Evolutionary conservation across 2,797 vertebrate genomes (phyloP).

Genomic region (Ptychadena robeensis): DNA sequence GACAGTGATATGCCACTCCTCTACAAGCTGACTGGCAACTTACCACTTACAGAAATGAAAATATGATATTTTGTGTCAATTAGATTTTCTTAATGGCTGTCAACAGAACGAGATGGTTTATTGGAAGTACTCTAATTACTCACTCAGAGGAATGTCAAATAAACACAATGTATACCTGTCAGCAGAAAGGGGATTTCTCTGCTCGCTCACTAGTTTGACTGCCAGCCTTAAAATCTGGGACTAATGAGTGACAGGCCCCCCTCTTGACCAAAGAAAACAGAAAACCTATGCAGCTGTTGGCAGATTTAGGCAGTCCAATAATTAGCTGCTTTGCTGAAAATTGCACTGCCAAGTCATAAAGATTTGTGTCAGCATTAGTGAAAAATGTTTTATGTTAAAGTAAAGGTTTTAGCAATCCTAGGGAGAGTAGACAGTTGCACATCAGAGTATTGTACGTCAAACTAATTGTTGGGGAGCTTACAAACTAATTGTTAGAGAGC

Average conservation of each 20-base stretch:
- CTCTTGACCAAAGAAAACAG: conserved; percentile 33
- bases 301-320: conserved; percentile 46
- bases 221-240: conserved; percentile 14
- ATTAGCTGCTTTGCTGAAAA: conserved; percentile 39
- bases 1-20: neutral
- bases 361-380: conserved; percentile 32
- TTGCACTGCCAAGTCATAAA: conserved; percentile 25
- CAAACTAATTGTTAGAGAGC: no score
- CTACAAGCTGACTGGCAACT: neutral
- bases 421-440: neutral
- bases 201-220: conserved; percentile 38
- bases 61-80: conserved; percentile 28
- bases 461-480: no score
- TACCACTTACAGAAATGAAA: conserved; percentile 17
- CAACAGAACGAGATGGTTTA: conserved; percentile 46
- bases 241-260: conserved; percentile 40
- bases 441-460: neutral
- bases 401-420: neutral
- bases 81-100: conserved; percentile 26
- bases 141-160: conserved; percentile 53
- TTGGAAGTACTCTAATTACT: conserved; percentile 45
- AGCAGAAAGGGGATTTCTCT: conserved; percentile 36
- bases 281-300: conserved; percentile 39
- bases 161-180: conserved; percentile 53
- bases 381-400: conserved; percentile 15